Percentiles rank a stretch among this genome's conserved stretches.
These are phyloP conservation scores for Carassius carassius DNA, from an alignment of 2,113 vertebrate genomes.

Conservation along the genomic window DNA sequence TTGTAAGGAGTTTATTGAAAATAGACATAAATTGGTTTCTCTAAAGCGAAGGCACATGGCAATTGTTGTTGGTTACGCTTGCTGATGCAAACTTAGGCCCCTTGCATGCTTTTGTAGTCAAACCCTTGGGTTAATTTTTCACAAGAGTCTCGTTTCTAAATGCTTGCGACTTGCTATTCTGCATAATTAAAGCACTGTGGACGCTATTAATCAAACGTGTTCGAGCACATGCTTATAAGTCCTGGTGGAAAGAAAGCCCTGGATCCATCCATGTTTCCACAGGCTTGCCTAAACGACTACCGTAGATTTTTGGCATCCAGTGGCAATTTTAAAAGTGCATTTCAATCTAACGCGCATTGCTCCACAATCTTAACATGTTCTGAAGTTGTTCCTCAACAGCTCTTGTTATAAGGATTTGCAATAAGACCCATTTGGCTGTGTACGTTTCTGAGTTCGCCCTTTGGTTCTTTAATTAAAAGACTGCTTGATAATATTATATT, in stretches of 20 bases:
- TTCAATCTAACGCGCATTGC: no score
- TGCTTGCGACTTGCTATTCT: conserved; percentile 26
- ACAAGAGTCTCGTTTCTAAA: conserved; percentile 18
- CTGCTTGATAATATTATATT: neutral
- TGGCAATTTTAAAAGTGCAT: neutral
- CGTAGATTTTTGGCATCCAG: neutral
- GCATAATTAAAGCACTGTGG: conserved; percentile 32
- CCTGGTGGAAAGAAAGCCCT: conserved; percentile 1
- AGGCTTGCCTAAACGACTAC: conserved; percentile 30
- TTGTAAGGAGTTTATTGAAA: neutral
- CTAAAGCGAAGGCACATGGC: neutral
- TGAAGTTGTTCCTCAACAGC: neutral
- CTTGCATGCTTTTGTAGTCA: neutral
- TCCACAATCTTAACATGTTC: no score
- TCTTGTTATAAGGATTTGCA: neutral
- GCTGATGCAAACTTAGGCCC: neutral
- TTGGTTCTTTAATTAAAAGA: neutral
- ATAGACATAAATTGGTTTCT: neutral
- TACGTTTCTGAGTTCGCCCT: neutral
- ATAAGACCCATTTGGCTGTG: neutral
- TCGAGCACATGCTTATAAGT: conserved; percentile 8
- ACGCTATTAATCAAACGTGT: conserved; percentile 36
- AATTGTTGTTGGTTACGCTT: neutral
- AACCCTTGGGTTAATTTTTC: conserved; percentile 23
- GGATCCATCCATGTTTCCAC: conserved; percentile 4